Percentiles rank a stretch among this genome's conserved stretches.
These are phyloP conservation scores for Dicyrtomina minuta DNA, from an alignment of 2,888 invertebrate genomes.

Conservation along the genomic window DNA sequence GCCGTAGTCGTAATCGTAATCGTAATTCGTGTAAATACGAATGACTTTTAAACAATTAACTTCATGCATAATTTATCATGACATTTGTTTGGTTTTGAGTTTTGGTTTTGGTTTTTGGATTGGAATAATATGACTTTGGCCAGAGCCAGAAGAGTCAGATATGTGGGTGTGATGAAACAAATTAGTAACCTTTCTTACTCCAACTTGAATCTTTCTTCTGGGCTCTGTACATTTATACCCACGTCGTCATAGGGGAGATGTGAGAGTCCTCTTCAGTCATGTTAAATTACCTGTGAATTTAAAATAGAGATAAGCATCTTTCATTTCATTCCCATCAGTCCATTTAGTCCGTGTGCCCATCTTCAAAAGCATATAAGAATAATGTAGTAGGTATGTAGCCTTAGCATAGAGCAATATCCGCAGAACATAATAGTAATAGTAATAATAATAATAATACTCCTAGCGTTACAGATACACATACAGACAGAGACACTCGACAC, in stretches of 20 bases:
- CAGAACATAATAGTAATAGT: no score
- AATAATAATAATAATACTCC: no score
- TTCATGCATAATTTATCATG: slow-evolving; percentile 29
- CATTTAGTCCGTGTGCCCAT: no score
- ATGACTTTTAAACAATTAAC: slow-evolving; percentile 28
- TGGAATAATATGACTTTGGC: no score
- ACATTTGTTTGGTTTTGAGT: slow-evolving; percentile 6
- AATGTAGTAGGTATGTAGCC: no score
- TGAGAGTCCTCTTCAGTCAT: neutral
- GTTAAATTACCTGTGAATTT: slow-evolving; percentile 5
- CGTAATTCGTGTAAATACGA: slow-evolving; percentile 8
- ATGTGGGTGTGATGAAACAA: slow-evolving; percentile 25
- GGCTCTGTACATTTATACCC: slow-evolving; percentile 3
- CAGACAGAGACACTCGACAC: no score
- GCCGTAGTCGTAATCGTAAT: no score
- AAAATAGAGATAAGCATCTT: neutral
- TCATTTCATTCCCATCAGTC: neutral
- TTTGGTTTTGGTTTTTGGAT: no score
- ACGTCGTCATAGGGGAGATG: neutral
- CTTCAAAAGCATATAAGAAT: no score
- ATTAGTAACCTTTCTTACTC: slow-evolving; percentile 20
- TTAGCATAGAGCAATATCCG: no score
- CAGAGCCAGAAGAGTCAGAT: no score
- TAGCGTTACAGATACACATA: no score
- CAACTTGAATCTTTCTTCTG: neutral